Evolutionary conservation across 2,113 vertebrate genomes (phyloP).

Genomic region (Polypterus bichir): DNA sequence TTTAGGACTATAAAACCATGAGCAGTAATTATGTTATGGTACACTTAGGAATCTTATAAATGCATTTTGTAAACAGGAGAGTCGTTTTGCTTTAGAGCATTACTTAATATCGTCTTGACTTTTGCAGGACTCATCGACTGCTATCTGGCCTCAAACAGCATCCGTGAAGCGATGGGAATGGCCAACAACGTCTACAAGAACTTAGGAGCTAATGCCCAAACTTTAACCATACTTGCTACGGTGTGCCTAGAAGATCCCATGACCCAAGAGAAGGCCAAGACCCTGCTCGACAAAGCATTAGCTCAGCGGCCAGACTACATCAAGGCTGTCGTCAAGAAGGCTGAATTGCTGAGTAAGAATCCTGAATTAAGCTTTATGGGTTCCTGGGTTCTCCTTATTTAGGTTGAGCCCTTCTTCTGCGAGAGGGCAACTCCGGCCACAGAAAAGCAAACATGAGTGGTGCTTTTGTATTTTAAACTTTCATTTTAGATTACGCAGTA

Average conservation of each 20-base stretch:
- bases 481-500: no score
- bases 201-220: constrained; percentile 87
- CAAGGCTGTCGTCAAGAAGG: constrained; percentile 96
- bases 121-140: constrained; percentile 84
- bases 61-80: no score
- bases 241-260: constrained; percentile 94
- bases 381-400: no score
- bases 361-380: neutral
- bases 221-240: constrained; percentile 83
- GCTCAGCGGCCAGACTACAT: constrained; percentile 90
- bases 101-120: no score
- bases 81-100: no score
- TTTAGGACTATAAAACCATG: no score
- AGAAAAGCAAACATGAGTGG: no score
- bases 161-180: constrained; percentile 95
- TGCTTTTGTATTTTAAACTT: no score
- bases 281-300: constrained; percentile 82
- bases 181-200: constrained; percentile 97
- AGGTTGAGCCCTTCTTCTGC: no score
- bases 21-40: no score
- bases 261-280: constrained; percentile 91
- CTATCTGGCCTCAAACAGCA: constrained; percentile 87
- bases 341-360: constrained; percentile 83
- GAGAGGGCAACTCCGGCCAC: no score
- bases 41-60: no score